Base-by-base conservation (phyloP, 1,140 invertebrate genomes). In the Phortica variegata region DNA sequence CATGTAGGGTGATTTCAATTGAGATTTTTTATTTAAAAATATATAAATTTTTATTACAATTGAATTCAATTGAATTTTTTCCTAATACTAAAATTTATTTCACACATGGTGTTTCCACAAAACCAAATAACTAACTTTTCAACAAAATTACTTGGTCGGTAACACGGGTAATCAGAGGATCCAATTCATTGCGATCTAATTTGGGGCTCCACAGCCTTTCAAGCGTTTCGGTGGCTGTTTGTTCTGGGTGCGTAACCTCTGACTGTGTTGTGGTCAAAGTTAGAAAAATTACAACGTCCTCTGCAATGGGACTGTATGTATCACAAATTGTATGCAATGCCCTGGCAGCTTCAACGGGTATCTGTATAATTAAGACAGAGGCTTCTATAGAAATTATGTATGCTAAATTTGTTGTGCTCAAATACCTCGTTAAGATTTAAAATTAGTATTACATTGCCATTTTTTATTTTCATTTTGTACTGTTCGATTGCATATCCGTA, bases 251-350 rank as follows among this genome's bases (percentile, higher is more conserved):
- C 3, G 6, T 36, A 4, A 9, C 17, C 0, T 15, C 44, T 12
- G 31, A 39, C 13, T 51, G 45, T 4, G 38, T 19, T 7, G 58
- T 47, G 5, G 26, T 52, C n/a, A 75, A 43, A 2, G 62, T 61
- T 5, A 75, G 33, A 49, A 71, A 75, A 6, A 75, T 71, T 6
- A 73, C 59, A 2, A 70, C 53, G 29, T 69, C 57, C 1, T 55
- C 23, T 2, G 56, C 53, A 7, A 75, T 52, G 2, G 72, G 72
- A 20, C 19, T 69, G 40, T 54, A 29, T 1, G 56, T 60, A 32
- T 75, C 72, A 34, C 72, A 75, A 34, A 75, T 75, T 0, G 58
- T 48, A 34, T 75, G 72, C 16, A 75, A 38, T 4, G 72, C 72
- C 5, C 56, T 53, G 0, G 69, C 72, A 4, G 62, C 46, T 17